Percentiles rank a stretch among this genome's conserved stretches.
Evolutionary conservation across 1,140 invertebrate species (phyloP).

Genomic region (Vanessa atalanta): DNA sequence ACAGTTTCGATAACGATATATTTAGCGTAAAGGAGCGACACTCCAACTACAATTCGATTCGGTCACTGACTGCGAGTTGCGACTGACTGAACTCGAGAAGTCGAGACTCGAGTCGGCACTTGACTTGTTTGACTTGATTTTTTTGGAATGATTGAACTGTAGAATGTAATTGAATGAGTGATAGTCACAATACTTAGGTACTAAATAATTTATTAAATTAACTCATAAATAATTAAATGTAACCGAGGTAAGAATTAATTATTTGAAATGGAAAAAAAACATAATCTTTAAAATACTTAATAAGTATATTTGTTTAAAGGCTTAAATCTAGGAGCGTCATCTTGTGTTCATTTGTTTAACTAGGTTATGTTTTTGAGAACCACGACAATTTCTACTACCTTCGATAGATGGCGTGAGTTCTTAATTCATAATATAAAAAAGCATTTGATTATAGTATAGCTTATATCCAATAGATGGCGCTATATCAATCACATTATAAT

Average conservation of each 20-base stretch:
- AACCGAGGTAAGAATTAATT: too few relatives aligned
- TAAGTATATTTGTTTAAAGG: too few relatives aligned
- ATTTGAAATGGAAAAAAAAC: too few relatives aligned
- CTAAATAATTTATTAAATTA: background rate
- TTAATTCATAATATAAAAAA: background rate
- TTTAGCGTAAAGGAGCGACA: constrained; percentile 46
- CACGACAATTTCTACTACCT: background rate
- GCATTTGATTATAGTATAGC: background rate
- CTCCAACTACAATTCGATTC: constrained; percentile 38
- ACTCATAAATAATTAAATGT: too few relatives aligned
- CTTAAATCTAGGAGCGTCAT: too few relatives aligned
- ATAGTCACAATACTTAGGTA: background rate
- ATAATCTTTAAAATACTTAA: too few relatives aligned
- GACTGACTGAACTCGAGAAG: constrained; percentile 25
- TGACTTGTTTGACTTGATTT: constrained; percentile 44
- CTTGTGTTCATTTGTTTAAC: too few relatives aligned
- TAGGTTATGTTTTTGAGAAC: too few relatives aligned
- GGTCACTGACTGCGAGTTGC: constrained; percentile 45
- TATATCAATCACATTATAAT: background rate
- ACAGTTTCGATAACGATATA: constrained; percentile 46
- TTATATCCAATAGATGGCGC: background rate
- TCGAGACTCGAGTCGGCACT: constrained; percentile 1
- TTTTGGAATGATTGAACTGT: constrained; percentile 25
- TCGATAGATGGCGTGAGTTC: background rate
- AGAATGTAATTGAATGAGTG: constrained; percentile 10